Conservation (phyloP, 2,113 vertebrate genomes). For the rat (Rattus norvegicus) region GRCr8 NC_086021.1:187687501-187688000, state of each 20-base stretch:
- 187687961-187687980: no score
- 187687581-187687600: no score
- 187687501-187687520: fast-evolving
- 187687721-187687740: slow-evolving; percentile 36
- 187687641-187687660: background rate
- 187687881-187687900: background rate
- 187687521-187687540: fast-evolving
- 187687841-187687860: fast-evolving
- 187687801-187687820: background rate
- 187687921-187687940: fast-evolving
- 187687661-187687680: background rate
- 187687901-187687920: fast-evolving
- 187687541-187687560: fast-evolving
- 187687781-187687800: fast-evolving
- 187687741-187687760: slow-evolving; percentile 59
- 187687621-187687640: background rate
- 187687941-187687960: background rate
- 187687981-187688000: background rate
- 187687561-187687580: background rate
- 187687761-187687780: slow-evolving; percentile 35
- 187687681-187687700: slow-evolving; percentile 19
- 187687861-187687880: fast-evolving
- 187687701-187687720: slow-evolving; percentile 26
- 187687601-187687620: fast-evolving
- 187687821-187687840: background rate